Evolutionary conservation across 2,113 vertebrate species (phyloP).

Genomic region (Choloepus hoffmanni): DNA sequence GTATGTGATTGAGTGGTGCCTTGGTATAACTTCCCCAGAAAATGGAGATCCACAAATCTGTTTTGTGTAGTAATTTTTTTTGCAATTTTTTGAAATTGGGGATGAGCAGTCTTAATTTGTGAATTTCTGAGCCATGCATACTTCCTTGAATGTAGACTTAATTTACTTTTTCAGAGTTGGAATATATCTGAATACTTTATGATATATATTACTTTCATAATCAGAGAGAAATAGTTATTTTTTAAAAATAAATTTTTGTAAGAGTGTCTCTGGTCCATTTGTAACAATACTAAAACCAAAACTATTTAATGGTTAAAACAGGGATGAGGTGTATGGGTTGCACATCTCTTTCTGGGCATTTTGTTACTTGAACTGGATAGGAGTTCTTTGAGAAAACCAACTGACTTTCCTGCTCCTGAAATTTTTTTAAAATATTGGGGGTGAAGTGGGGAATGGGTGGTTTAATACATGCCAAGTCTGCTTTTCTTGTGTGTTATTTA

Average conservation of each 20-base stretch:
- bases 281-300: neutral
- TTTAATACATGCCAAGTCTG: neutral
- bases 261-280: neutral
- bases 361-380: conserved; percentile 19
- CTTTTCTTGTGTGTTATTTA: neutral
- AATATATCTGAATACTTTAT: neutral
- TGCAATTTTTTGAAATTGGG: neutral
- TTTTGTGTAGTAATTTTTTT: conserved; percentile 3
- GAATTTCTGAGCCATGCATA: neutral
- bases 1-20: neutral
- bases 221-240: neutral
- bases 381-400: neutral
- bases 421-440: neutral
- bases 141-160: neutral
- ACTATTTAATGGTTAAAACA: neutral
- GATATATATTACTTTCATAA: neutral
- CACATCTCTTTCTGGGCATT: neutral
- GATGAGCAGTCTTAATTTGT: neutral
- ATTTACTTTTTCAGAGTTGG: neutral
- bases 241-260: neutral
- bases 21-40: neutral
- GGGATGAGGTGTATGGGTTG: neutral
- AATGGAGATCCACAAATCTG: neutral
- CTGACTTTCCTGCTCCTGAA: neutral
- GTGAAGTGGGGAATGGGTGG: neutral